A percentile compares a stretch with the other conserved stretches of the same genome.
Evolutionary conservation across 2,113 vertebrate species (phyloP).

Genomic region (Rafetus swinhoei): DNA sequence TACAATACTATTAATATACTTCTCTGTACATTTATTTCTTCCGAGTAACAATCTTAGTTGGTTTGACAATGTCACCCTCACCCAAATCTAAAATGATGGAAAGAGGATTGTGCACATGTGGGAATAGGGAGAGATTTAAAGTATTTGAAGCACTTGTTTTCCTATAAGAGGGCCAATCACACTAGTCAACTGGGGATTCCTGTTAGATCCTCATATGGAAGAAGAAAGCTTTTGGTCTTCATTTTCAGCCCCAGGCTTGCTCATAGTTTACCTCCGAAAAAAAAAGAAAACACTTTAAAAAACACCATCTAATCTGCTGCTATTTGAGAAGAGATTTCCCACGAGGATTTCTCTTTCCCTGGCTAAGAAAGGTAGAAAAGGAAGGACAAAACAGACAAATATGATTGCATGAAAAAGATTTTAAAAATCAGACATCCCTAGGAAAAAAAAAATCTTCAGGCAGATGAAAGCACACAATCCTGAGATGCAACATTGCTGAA

Average conservation of each 20-base stretch:
- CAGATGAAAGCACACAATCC: not conserved
- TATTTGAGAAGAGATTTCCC: not conserved
- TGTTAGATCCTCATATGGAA: not conserved
- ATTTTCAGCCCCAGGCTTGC: conserved; percentile 33
- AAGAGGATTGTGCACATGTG: not conserved
- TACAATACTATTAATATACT: not conserved
- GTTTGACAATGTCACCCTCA: conserved; percentile 23
- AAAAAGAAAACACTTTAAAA: not conserved
- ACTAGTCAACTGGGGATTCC: conserved; percentile 14
- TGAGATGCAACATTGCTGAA: not conserved
- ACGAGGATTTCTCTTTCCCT: conserved; percentile 19
- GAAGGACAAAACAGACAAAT: conserved; percentile 10
- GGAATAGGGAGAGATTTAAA: not conserved
- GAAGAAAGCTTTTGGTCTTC: conserved; percentile 38
- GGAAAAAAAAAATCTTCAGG: not conserved
- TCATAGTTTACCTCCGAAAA: conserved; percentile 2
- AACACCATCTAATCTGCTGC: not conserved
- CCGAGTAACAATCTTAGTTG: not conserved
- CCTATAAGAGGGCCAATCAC: not conserved
- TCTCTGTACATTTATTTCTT: not conserved
- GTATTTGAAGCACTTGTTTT: conserved; percentile 1
- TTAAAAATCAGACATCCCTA: rapidly evolving
- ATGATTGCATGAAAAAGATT: not conserved
- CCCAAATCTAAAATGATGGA: conserved; percentile 33
- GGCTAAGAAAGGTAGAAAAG: conserved; percentile 17